A percentile compares a stretch with the other conserved stretches of the same genome.
These are phyloP conservation scores for Drosophila macrospina DNA, from an alignment of 2,888 invertebrate species.

Conservation along the genomic window DNA sequence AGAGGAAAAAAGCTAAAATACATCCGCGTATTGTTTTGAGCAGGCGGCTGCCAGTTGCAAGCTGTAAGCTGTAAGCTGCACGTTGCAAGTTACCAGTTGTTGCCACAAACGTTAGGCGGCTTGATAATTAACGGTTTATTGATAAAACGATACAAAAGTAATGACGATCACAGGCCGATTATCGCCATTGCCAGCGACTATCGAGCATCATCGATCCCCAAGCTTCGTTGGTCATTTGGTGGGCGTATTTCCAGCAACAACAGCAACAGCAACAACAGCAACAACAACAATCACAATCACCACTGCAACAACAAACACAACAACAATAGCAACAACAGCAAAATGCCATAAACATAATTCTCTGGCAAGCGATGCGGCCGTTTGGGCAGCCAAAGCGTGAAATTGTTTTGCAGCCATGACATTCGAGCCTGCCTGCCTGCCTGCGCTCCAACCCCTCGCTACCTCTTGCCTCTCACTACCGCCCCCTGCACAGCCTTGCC, in stretches of 20 bases:
- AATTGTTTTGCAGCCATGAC: conserved; percentile 68
- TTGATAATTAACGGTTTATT: conserved; percentile 78
- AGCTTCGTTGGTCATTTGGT: conserved; percentile 32
- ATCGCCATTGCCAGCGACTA: conserved; percentile 32
- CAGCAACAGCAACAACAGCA: conserved; percentile 1
- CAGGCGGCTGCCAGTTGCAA: conserved; percentile 12
- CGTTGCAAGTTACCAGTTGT: conserved; percentile 1
- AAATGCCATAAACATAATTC: conserved; percentile 74
- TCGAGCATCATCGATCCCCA: conserved; percentile 6
- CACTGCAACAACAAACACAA: conserved; percentile 11
- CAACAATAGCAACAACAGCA: conserved; percentile 1
- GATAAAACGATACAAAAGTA: conserved; percentile 66
- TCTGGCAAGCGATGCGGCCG: conserved; percentile 46
- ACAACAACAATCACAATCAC: conserved; percentile 21
- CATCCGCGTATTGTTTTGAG: conserved; percentile 76
- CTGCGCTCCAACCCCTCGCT: neutral
- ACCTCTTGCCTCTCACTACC: neutral
- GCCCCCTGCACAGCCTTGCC: neutral
- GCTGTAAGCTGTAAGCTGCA: conserved; percentile 8
- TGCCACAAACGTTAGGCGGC: conserved; percentile 53
- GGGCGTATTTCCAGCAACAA: conserved; percentile 27
- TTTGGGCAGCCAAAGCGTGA: conserved; percentile 65
- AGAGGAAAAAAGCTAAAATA: conserved; percentile 45
- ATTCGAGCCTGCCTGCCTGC: conserved; percentile 39
- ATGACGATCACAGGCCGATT: conserved; percentile 52